Evolutionary conservation across 2,797 vertebrate genomes (phyloP), one percentile per base, ranked within the genome.

Genomic region (Varecia variegata): DNA sequence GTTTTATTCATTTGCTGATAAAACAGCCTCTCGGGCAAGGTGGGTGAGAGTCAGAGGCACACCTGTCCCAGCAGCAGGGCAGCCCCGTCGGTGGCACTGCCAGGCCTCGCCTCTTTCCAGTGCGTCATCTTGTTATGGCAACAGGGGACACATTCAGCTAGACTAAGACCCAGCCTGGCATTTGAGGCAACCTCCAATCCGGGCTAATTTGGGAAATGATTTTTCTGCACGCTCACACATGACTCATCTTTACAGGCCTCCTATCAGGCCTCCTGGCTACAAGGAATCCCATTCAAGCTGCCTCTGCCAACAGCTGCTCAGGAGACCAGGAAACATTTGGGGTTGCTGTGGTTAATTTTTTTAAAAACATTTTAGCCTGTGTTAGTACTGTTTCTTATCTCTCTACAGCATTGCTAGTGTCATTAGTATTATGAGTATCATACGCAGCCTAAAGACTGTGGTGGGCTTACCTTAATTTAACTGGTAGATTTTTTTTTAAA

Each of bases 151-250:
- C 50, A 8, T 1, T 71, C 67, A 60, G 88, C 77, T 30, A 70
- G 54, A 23, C 77, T 20, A 50, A 85, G 90, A 52, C 68, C 67
- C 74, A 38, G 96, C 83, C 94, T 87, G 15, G 40, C 4, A 35
- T 43, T 18, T 38, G 1, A n/a, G 85, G 67, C 89, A 4, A 35
- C 52, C 80, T 43, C 74, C 65, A 73, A 43, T 56, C 86, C 20
- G 0, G 73, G 93, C 92, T 93, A 60, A 94, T 92, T 86, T 93
- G 95, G 96, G 95, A 95, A 80, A 58, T 84, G 93, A 62, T 30
- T 92, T 96, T 97, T 96, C 90, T 97, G 96, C 96, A 93, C 94
- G 93, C 83, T 97, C 93, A 97, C 21, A 76, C 54, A 71, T 96
- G 97, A 97, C 93, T 97, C 97, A 96, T 92, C 95, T 88, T 60